Base-by-base conservation (phyloP, 2,113 vertebrate genomes). In the Lophius piscatorius region DNA sequence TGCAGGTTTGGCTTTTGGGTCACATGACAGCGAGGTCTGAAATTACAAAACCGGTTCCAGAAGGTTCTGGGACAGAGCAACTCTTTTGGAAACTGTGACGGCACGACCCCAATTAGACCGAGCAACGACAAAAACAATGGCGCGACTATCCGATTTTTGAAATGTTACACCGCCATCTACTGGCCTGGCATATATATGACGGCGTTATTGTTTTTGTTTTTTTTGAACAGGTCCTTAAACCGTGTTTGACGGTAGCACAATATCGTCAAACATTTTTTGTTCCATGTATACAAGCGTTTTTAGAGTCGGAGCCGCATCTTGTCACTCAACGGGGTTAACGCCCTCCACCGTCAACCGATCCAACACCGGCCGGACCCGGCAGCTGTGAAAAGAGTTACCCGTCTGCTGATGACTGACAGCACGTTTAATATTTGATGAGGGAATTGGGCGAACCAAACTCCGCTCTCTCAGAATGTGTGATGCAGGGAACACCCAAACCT, bases 401-500 rank as follows among this genome's bases (percentile, higher is more conserved):
- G 12, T 52, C 66, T 40, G 60, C 22, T 31, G 49, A 0, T 74
- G 71, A 84, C 66, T 68, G 81, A 83, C 87, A 83, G 79, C 26
- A 1, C 45, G 16, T 58, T 87, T 70, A 89, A 91, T 86, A 80
- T 85, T 89, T 90, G 74, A 90, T 86, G 85, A 88, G 74, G 63
- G 74, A 76, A 70, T 83, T 31, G 36, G 57, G 75, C 74, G 83
- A 87, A 83, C 76, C 78, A 78, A 72, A 87, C 78, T 78, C 47
- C 65, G 67, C 62, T 76, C 80, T 78, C 77, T 82, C 70, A 54
- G 70, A 81, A 66, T 65, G 74, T 81, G 74, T 54, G 76, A 80
- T 69, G 72, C 58, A 66, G 89, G 84, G 80, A 90, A 91, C 90
- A 90, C 87, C 88, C 81, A 84, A 83, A 82, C 71, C 64, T 31